Evolutionary conservation across 1,140 invertebrate genomes (phyloP).

Genomic region (Zaprionus africanus): DNA sequence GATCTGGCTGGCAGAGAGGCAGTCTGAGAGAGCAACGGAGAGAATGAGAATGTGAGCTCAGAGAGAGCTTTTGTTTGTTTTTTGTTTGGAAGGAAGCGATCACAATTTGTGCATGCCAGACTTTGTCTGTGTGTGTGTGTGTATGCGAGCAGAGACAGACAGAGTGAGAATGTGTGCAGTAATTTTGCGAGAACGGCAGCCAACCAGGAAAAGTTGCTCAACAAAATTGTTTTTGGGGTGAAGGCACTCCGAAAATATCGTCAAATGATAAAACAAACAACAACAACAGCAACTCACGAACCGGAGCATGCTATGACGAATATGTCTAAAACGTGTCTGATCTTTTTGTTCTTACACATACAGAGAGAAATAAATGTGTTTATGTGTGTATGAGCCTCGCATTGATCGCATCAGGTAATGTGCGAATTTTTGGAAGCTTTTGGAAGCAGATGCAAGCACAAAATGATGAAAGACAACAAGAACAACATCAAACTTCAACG

Average conservation of each 20-base stretch:
- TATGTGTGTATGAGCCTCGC: constrained; percentile 21
- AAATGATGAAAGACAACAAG: constrained; percentile 11
- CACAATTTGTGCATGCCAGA: constrained; percentile 24
- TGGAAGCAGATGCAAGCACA: constrained; percentile 40
- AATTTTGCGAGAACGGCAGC: constrained; percentile 28
- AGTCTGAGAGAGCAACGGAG: constrained; percentile 31
- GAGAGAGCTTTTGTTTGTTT: constrained; percentile 61
- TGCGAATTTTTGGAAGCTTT: constrained; percentile 30
- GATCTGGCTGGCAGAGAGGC: constrained; percentile 52
- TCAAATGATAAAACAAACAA: constrained; percentile 77
- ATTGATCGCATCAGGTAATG: constrained; percentile 74
- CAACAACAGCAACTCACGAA: constrained; percentile 47
- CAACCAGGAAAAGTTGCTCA: constrained; percentile 77
- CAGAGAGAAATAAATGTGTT: background rate
- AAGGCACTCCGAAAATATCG: constrained; percentile 80
- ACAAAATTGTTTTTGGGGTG: constrained; percentile 59
- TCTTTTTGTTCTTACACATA: constrained; percentile 7
- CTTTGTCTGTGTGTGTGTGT: constrained; percentile 6
- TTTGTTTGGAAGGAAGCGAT: constrained; percentile 58
- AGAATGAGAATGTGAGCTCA: constrained; percentile 26
- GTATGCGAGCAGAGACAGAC: background rate
- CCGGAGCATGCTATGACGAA: constrained; percentile 66
- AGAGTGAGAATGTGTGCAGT: constrained; percentile 8
- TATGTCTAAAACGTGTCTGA: constrained; percentile 28
- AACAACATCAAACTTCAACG: background rate